Percentiles rank a stretch among this genome's conserved stretches.
phyloP scores from a whole-genome alignment of 2,113 vertebrate genomes.

The Psammodynastes pulverulentus region DNA sequence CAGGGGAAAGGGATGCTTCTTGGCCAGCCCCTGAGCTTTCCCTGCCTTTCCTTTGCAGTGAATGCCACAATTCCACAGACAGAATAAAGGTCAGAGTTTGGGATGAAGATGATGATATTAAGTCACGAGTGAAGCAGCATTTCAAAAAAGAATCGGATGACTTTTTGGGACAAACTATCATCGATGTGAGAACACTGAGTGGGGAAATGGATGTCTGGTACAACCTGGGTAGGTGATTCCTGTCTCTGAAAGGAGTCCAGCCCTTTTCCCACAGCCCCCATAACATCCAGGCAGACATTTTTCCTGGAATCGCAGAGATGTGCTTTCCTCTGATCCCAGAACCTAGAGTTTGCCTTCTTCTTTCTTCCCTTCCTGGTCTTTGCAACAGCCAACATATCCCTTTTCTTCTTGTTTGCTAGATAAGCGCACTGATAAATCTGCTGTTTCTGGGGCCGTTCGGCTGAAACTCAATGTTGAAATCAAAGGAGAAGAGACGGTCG shows the following conservation, averaged over 20 bases:
- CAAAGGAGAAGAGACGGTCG: constrained; percentile 95
- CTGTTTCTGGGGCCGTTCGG: constrained; percentile 92
- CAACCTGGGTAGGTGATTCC: constrained; percentile 83
- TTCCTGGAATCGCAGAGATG: background rate
- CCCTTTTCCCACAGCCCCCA: background rate
- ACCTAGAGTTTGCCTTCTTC: background rate
- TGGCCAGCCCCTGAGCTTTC: background rate
- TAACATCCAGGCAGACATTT: background rate
- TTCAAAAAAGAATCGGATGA: constrained; percentile 98
- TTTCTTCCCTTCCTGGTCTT: background rate
- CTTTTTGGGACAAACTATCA: constrained; percentile 95
- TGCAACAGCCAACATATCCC: constrained; percentile 20
- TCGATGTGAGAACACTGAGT: constrained; percentile 94
- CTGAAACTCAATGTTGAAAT: constrained; percentile 97
- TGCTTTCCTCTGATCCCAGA: background rate
- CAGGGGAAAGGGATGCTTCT: too few species aligned
- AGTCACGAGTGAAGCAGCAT: constrained; percentile 96
- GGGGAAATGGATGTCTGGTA: constrained; percentile 99
- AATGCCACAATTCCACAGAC: constrained; percentile 97
- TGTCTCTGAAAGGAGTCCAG: background rate
- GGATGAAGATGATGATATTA: constrained; percentile 99
- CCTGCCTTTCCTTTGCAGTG: constrained; percentile 68
- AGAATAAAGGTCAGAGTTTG: constrained; percentile 97
- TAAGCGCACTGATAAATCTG: constrained; percentile 95
- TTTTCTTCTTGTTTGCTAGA: constrained; percentile 67